Conservation (phyloP, 1,140 invertebrate species). For the Drosophila azteca region DNA sequence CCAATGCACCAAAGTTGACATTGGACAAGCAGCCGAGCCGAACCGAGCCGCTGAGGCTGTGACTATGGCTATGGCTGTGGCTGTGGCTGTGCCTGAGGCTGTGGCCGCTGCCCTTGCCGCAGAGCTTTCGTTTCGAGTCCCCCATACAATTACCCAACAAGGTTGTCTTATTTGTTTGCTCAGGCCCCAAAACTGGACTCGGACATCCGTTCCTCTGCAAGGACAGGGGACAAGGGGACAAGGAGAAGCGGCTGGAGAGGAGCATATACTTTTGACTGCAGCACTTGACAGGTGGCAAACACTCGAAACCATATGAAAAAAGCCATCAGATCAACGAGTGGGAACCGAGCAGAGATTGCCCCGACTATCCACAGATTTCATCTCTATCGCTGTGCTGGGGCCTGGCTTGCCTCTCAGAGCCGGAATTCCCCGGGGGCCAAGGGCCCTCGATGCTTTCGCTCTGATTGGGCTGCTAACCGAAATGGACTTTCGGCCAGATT, state of each 20-base stretch:
- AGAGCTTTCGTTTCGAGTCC: not conserved
- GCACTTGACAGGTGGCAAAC: slow-evolving; percentile 67
- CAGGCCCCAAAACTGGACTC: slow-evolving; percentile 19
- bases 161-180: slow-evolving; percentile 41
- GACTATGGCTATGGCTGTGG: too few species aligned
- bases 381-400: too few species aligned
- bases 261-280: slow-evolving; percentile 51
- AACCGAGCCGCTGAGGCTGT: too few species aligned
- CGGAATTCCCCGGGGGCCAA: slow-evolving; percentile 8
- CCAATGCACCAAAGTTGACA: slow-evolving; percentile 61
- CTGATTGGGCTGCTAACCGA: slow-evolving; percentile 50
- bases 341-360: not conserved
- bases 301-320: slow-evolving; percentile 56
- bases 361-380: slow-evolving; percentile 8
- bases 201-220: not conserved
- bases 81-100: not conserved
- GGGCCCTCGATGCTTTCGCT: slow-evolving; percentile 49
- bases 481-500: slow-evolving; percentile 50
- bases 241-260: slow-evolving; percentile 3
- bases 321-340: slow-evolving; percentile 54
- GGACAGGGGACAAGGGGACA: too few species aligned
- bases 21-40: slow-evolving; percentile 25
- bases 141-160: slow-evolving; percentile 1
- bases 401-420: not conserved
- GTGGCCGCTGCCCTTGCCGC: slow-evolving; percentile 30